A percentile compares a stretch with the other conserved stretches of the same genome.
Conservation (phyloP, 2,888 invertebrate genomes). For the Cephus runcator region DNA sequence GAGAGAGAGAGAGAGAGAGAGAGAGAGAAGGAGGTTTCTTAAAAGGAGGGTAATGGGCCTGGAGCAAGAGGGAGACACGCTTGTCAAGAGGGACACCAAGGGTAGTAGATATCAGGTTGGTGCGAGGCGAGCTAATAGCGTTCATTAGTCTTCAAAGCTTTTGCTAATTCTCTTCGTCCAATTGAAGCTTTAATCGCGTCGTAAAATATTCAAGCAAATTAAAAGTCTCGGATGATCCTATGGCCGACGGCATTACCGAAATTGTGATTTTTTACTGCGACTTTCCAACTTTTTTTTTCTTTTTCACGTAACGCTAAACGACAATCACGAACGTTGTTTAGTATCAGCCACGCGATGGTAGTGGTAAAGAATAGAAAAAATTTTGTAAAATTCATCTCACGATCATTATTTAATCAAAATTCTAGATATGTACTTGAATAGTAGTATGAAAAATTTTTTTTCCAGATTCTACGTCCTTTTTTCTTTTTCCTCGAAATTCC, state of each 20-base stretch:
- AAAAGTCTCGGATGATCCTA: conserved; percentile 6
- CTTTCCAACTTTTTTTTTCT: background rate
- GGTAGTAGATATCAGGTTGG: background rate
- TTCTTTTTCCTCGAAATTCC: background rate
- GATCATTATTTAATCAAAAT: background rate
- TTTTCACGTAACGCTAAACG: background rate
- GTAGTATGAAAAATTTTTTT: too few relatives aligned
- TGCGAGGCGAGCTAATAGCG: conserved; percentile 3
- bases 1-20: background rate
- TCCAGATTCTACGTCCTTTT: background rate
- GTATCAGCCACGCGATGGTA: background rate
- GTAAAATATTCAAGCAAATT: conserved; percentile 18
- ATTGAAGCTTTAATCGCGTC: conserved; percentile 8
- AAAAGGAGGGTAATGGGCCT: background rate
- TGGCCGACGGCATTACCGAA: conserved; percentile 5
- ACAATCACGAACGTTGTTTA: background rate
- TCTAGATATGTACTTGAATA: too few relatives aligned
- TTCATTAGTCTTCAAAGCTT: conserved; percentile 15
- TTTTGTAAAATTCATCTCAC: background rate
- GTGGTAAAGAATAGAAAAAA: background rate
- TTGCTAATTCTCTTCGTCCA: conserved; percentile 14
- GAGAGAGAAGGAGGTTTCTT: background rate
- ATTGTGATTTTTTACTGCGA: background rate
- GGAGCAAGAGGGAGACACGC: background rate
- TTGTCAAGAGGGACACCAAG: background rate